Evolutionary conservation across 2,113 vertebrate genomes (phyloP), one percentile per base, ranked within the genome.

Genomic region (Anthoscopus minutus): DNA sequence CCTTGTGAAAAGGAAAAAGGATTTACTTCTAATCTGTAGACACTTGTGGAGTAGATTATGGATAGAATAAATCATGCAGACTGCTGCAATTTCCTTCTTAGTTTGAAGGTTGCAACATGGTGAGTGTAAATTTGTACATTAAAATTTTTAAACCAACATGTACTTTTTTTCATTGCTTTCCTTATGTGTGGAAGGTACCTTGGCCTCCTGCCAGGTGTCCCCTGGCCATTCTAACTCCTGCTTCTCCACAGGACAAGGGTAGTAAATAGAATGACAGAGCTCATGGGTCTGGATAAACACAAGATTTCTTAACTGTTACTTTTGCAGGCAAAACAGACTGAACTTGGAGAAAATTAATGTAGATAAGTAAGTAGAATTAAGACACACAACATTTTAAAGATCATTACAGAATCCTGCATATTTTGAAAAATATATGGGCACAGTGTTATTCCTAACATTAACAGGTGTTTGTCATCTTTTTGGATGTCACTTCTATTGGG

Each of bases 71-170:
- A 84, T 92, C 8, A n/a, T 65, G 42, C 78, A 91, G 37, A 56
- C 28, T 7, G 4, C 57, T 73, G 70, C 67, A 74, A 4, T 57
- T 93, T 92, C 57, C 60, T 91, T n/a, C 8, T 17, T 56, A 45
- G 31, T 86, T 65, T 85, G 37, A 77, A 27, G 81, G 76, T 88
- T 77, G 62, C 21, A 72, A 76, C 13, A n/a, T 9, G n/a, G 14
- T 40, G 65, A 82, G 44, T 88, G 64, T 90, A 92, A 94, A 80
- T 86, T 48, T 92, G 40, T 83, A 24, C 58, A 97, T 97, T 97
- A 97, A 98, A 97, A 77, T 71, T 17, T 95, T 83, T n/a, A 79
- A 84, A 87, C 16, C 28, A 38, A 6, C 71, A 35, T 20, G 40
- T 51, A 14, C 28, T 78, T 67, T 51, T 79, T 78, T 58, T 37